Base-by-base conservation (phyloP, 2,113 vertebrate genomes). In the Larimichthys polyactis region DNA sequence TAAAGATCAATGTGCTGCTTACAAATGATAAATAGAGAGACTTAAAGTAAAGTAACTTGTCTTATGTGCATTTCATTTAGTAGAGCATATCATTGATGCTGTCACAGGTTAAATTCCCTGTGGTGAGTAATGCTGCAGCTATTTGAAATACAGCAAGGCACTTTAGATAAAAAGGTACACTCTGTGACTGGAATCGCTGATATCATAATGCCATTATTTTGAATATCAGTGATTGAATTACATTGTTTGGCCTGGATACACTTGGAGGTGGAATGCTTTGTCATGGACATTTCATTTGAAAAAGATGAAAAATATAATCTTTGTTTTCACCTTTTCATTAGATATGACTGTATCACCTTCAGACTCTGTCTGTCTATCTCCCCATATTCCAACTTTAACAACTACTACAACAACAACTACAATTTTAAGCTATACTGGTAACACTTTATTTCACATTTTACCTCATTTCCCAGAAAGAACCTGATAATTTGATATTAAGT, bases 151-250 rank as follows among this genome's bases (percentile, higher is more conserved):
- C 27, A 49, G 19, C 49, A 36, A 32, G 27, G 5, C 8, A n/a
- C 20, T 52, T 51, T 11, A 44, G 22, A 22, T 66, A 32, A 40
- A 58, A 32, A 60, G 2, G 12, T 54, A 24, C 8, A 32, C 15
- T 15, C 7, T n/a, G 12, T 65, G 52, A 24, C 43, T 27, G 5
- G 29, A n/a, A 36, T 20, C 15, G 5, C 51, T 52, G 44, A 52
- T 11, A 72, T 60, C n/a, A 32, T 36, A 14, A 22, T 67, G 19
- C 19, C 3, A 10, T 72, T 65, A 36, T 62, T 72, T 52, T 78
- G 9, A 77, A 44, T 22, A 40, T 40, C 5, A 24, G 15, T 49
- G 20, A 57, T 29, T 57, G 11, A 44, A 71, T 72, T 15, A 49
- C n/a, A 27, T 12, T n/a, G 48, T 48, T 1, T 29, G 19, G 0